Evolutionary conservation across 2,888 invertebrate species (phyloP).

Genomic region (Linyphia triangularis): DNA sequence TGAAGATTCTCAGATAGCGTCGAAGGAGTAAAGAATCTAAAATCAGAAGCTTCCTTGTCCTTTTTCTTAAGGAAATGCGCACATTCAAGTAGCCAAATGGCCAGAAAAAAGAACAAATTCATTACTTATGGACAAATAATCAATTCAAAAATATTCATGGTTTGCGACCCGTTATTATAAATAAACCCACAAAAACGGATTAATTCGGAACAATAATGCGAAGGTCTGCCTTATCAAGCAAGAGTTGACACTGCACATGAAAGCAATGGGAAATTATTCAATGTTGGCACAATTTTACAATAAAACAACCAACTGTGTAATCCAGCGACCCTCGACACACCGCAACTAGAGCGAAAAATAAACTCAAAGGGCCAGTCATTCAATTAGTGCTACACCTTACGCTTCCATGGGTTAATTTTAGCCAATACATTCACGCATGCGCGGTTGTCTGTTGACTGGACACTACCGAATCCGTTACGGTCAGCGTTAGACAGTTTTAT

Average conservation of each 20-base stretch:
- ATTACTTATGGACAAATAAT: too few species aligned
- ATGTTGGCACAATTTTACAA: background rate
- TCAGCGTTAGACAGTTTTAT: conserved; percentile 14
- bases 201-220: background rate
- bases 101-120: too few species aligned
- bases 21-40: too few species aligned
- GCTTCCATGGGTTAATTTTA: conserved; percentile 35
- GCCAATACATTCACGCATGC: conserved; percentile 35
- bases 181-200: background rate
- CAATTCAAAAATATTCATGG: too few species aligned
- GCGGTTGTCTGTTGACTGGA: conserved; percentile 25
- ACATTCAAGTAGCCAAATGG: too few species aligned
- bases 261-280: background rate
- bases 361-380: conserved; percentile 34
- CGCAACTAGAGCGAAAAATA: conserved; percentile 55
- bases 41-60: too few species aligned
- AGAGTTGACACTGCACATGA: background rate
- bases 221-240: background rate
- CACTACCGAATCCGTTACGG: conserved; percentile 44
- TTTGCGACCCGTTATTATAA: background rate
- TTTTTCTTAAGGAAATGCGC: too few species aligned
- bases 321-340: conserved; percentile 32
- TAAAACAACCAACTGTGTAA: background rate
- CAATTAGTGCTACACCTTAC: conserved; percentile 38
- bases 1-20: too few species aligned